Conservation (phyloP, 2,113 vertebrate genomes). For the Dermatemys mawii region DNA sequence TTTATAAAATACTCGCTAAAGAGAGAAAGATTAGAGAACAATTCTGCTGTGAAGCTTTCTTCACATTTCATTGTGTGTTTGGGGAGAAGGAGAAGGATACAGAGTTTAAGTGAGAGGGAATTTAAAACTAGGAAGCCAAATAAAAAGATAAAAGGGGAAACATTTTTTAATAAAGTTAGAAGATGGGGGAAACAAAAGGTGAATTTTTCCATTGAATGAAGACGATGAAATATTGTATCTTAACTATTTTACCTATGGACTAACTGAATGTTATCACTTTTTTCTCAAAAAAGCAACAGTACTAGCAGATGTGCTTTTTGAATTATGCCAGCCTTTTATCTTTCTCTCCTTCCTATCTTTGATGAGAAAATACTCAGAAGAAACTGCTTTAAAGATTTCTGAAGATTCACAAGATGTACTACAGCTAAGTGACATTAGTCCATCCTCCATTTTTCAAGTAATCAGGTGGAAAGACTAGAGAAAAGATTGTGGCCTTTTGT, state of each 20-base stretch:
- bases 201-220: background rate
- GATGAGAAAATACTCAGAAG: background rate
- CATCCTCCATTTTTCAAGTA: background rate
- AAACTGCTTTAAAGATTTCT: background rate
- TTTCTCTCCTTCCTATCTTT: background rate
- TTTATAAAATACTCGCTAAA: background rate
- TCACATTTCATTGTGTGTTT: background rate
- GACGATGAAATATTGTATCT: background rate
- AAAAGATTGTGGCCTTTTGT: background rate
- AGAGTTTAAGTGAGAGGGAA: background rate
- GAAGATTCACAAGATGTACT: background rate
- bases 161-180: too few species aligned
- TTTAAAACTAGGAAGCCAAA: background rate
- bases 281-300: background rate
- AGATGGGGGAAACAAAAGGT: background rate
- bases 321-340: background rate
- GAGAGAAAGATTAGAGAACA: background rate
- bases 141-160: background rate
- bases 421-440: background rate
- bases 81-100: background rate
- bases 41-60: fast-evolving
- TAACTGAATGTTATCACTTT: background rate
- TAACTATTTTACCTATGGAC: background rate
- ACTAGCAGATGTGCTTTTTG: background rate
- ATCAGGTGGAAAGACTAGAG: conserved; percentile 8